These are phyloP conservation scores for Cyanoderma ruficeps DNA, from an alignment of 2,113 vertebrate genomes.

Conservation along the genomic window DNA sequence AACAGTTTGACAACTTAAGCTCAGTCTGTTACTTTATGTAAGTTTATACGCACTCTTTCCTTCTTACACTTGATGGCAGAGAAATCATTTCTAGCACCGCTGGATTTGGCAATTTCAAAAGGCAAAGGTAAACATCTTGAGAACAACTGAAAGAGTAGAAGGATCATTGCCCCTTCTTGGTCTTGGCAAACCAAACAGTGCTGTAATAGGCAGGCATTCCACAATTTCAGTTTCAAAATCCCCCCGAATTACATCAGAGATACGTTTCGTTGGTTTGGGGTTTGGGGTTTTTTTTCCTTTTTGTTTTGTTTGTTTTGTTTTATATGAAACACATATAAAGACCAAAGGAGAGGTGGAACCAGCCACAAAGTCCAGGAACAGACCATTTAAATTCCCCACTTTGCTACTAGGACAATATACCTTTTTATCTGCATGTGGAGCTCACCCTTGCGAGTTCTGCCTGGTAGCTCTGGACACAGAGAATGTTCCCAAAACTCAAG, in stretches of 20 bases:
- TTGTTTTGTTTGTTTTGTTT: background rate
- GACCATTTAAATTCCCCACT: background rate
- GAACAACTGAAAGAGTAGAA: background rate
- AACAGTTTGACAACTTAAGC: slow-evolving; percentile 4
- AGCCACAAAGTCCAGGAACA: background rate
- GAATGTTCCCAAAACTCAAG: background rate
- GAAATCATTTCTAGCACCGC: slow-evolving; percentile 12
- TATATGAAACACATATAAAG: background rate
- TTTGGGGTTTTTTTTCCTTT: background rate
- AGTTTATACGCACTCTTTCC: slow-evolving; percentile 1
- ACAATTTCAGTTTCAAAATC: background rate
- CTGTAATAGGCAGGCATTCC: background rate
- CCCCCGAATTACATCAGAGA: background rate
- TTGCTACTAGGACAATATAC: background rate
- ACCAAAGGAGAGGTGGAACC: background rate
- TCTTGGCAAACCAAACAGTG: background rate
- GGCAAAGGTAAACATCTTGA: background rate
- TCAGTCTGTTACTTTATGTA: background rate
- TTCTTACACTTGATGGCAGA: slow-evolving; percentile 40
- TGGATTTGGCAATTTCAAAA: background rate
- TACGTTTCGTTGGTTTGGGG: background rate
- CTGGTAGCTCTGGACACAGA: background rate
- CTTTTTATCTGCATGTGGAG: background rate
- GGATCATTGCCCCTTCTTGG: background rate
- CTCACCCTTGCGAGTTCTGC: background rate